Conservation (phyloP, 2,797 vertebrate species). For the Tokudaia muenninki region DNA sequence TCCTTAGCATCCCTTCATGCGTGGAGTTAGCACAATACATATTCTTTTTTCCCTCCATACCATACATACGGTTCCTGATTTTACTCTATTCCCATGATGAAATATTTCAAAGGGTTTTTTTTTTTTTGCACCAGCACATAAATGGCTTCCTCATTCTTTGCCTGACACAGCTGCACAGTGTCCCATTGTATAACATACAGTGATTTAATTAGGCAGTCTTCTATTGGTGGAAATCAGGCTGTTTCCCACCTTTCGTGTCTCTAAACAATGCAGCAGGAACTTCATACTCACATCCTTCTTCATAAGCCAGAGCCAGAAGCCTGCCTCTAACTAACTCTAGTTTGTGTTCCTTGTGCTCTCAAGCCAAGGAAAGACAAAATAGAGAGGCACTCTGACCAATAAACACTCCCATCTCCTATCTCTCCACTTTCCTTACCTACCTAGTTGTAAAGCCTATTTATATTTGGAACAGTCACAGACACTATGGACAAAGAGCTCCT, state of each 20-base stretch:
- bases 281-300: constrained; percentile 7
- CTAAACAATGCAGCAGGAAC: constrained; percentile 20
- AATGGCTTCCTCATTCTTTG: constrained; percentile 58
- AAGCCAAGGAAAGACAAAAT: neutral
- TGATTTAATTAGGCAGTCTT: neutral
- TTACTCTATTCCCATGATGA: constrained; percentile 14
- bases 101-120: neutral
- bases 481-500: constrained; percentile 63
- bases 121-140: neutral
- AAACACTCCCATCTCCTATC: neutral
- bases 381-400: neutral
- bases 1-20: neutral
- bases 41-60: neutral
- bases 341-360: neutral
- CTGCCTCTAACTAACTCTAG: neutral
- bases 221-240: neutral
- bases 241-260: constrained; percentile 26
- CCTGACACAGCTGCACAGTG: neutral
- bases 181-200: neutral
- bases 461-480: constrained; percentile 53
- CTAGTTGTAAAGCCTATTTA: neutral
- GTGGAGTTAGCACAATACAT: neutral
- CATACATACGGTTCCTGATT: neutral
- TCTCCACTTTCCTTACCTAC: constrained; percentile 36
- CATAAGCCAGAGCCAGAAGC: neutral